These are phyloP conservation scores for Micrasema minimum DNA, from an alignment of 1,140 invertebrate genomes.

Conservation along the genomic window DNA sequence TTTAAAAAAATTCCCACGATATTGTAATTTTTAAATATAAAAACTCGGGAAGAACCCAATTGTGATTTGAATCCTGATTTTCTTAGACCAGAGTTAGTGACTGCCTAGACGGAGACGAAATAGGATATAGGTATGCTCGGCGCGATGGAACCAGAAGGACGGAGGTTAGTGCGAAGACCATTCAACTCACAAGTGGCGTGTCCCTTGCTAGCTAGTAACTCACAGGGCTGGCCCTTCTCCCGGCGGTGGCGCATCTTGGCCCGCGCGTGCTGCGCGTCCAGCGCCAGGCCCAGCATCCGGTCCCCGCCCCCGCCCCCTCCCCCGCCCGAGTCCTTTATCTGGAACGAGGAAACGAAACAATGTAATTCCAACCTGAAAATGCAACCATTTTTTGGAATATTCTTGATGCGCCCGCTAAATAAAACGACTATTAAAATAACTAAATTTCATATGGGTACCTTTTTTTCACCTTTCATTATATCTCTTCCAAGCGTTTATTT, in stretches of 20 bases:
- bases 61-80: no score
- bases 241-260: slow-evolving; percentile 71
- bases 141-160: slow-evolving; percentile 22
- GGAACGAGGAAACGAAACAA: not conserved
- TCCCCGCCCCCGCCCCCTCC: slow-evolving; percentile 42
- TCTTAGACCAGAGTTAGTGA: not conserved
- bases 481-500: no score
- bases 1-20: no score
- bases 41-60: no score
- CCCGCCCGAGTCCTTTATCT: slow-evolving; percentile 47
- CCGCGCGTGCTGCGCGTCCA: slow-evolving; percentile 72
- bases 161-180: not conserved
- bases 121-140: not conserved
- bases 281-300: slow-evolving; percentile 65
- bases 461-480: no score
- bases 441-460: no score
- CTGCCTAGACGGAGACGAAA: no score
- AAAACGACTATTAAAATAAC: no score
- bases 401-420: no score
- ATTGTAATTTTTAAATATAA: no score
- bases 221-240: slow-evolving; percentile 74
- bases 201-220: slow-evolving; percentile 52
- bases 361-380: not conserved
- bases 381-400: not conserved
- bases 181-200: slow-evolving; percentile 21